Evolutionary conservation across 2,888 invertebrate genomes (phyloP).

Genomic region (Brenthis hecate): DNA sequence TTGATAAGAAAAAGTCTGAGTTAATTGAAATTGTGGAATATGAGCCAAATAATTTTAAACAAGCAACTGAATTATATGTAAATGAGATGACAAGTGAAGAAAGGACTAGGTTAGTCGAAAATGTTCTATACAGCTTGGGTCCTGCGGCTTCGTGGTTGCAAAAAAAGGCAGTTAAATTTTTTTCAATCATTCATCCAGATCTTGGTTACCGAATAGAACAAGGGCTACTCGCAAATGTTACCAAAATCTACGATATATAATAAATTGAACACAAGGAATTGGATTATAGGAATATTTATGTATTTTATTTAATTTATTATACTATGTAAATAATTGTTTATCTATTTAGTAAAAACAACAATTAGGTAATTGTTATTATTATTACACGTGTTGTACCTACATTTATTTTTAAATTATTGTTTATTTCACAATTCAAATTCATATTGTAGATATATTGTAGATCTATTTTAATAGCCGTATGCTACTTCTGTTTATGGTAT

Average conservation of each 20-base stretch:
- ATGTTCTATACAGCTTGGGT: conserved; percentile 89
- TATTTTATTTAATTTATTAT: too few species aligned
- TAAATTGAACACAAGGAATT: conserved; percentile 56
- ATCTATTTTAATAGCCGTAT: too few species aligned
- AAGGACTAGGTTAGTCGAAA: conserved; percentile 87
- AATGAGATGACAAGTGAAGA: conserved; percentile 88
- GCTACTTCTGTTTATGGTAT: too few species aligned
- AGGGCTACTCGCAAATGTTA: conserved; percentile 48
- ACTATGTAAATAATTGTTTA: too few species aligned
- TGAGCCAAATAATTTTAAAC: conserved; percentile 93
- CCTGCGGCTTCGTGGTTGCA: conserved; percentile 84
- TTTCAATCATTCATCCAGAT: conserved; percentile 88
- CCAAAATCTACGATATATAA: conserved; percentile 46
- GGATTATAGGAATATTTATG: neutral
- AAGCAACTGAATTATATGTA: conserved; percentile 89
- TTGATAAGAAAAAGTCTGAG: conserved; percentile 78
- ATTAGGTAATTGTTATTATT: too few species aligned
- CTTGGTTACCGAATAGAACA: conserved; percentile 83
- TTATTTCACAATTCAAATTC: too few species aligned
- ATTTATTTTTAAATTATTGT: too few species aligned
- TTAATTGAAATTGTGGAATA: conserved; percentile 84
- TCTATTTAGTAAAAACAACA: too few species aligned
- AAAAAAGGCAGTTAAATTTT: conserved; percentile 87
- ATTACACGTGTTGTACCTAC: too few species aligned
- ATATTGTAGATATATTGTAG: too few species aligned